phyloP scores from a whole-genome alignment of 2,888 invertebrate genomes.

The Agonopterix heracliana region DNA sequence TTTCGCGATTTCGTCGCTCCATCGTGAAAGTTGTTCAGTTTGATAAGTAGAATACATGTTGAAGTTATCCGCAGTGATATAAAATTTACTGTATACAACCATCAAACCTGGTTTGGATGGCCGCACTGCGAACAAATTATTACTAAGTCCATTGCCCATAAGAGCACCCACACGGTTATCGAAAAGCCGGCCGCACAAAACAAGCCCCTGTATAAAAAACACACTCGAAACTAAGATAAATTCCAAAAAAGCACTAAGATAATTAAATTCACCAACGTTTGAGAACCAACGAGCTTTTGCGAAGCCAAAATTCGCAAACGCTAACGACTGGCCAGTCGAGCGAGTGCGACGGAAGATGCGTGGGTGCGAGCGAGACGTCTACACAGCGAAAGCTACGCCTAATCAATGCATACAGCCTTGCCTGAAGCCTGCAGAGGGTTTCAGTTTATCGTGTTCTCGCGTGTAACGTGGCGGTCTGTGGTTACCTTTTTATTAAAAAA shows the following conservation, averaged over 20 bases:
- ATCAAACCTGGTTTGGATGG: no score
- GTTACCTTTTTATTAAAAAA: slow-evolving; percentile 25
- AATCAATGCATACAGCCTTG: slow-evolving; percentile 70
- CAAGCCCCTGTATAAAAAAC: no score
- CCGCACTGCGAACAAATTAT: no score
- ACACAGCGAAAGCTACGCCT: slow-evolving; percentile 54
- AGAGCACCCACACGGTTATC: no score
- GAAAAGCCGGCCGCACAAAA: no score
- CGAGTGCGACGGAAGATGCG: slow-evolving; percentile 30
- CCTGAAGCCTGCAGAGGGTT: slow-evolving; percentile 50
- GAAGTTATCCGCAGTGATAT: no score
- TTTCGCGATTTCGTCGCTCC: no score
- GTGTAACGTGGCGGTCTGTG: slow-evolving; percentile 38
- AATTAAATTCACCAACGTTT: slow-evolving; percentile 42
- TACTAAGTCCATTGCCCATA: no score
- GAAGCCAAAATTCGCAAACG: slow-evolving; percentile 66
- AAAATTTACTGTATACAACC: no score
- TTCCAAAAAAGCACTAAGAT: slow-evolving; percentile 9
- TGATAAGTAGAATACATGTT: no score
- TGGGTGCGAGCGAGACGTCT: slow-evolving; percentile 36
- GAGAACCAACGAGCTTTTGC: slow-evolving; percentile 46
- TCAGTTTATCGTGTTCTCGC: slow-evolving; percentile 51
- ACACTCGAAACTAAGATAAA: no score
- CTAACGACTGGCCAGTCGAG: slow-evolving; percentile 41
- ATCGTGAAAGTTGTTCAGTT: no score